Percentiles rank a stretch among this genome's conserved stretches.
These are phyloP conservation scores for Planococcus citri DNA, from an alignment of 1,140 invertebrate species.

Conservation along the genomic window DNA sequence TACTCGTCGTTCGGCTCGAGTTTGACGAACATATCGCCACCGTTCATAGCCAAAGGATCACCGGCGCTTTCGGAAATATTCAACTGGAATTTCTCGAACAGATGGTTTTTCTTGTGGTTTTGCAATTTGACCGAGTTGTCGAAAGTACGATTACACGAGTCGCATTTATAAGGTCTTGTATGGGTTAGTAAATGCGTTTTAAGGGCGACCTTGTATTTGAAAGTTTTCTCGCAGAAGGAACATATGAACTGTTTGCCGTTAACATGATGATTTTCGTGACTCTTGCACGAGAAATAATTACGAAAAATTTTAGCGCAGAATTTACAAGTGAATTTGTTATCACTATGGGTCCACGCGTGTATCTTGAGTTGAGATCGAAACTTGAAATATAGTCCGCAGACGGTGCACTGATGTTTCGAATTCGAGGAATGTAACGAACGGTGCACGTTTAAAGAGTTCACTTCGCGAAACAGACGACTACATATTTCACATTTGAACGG, in stretches of 20 bases:
- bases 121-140: neutral
- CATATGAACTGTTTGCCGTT: neutral
- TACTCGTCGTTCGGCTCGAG: neutral
- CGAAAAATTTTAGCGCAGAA: neutral
- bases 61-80: neutral
- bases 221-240: neutral
- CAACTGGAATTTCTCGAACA: slow-evolving; percentile 2
- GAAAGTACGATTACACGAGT: neutral
- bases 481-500: neutral
- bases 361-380: neutral
- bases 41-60: no score
- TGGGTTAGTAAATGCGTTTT: neutral
- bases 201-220: neutral
- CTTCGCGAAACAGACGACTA: neutral
- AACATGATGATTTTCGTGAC: neutral
- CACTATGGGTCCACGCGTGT: neutral
- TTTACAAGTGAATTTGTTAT: neutral
- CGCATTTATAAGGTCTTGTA: neutral
- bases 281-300: neutral
- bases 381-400: neutral
- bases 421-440: neutral
- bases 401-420: neutral
- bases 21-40: neutral
- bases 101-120: neutral
- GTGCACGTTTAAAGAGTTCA: neutral